Conservation (phyloP, 2,797 vertebrate species). For the Aquila chrysaetos region DNA sequence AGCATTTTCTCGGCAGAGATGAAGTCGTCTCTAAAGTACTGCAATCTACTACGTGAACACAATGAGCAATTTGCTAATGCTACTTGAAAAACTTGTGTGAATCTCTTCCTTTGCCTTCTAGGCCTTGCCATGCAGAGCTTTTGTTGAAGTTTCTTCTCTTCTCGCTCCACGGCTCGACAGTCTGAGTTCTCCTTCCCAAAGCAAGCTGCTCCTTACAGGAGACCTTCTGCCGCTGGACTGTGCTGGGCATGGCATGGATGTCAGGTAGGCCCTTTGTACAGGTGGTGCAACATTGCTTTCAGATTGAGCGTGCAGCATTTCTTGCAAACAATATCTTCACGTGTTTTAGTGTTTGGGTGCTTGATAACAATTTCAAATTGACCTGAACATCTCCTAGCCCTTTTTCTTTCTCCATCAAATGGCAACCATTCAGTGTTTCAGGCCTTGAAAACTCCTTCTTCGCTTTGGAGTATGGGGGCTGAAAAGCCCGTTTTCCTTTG, state of each 20-base stretch:
- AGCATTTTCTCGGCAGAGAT: background rate
- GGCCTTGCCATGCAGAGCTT: background rate
- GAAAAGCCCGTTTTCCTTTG: background rate
- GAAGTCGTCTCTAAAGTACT: background rate
- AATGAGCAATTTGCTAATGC: background rate
- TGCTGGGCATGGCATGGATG: background rate
- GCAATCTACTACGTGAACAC: background rate
- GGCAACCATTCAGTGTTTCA: background rate
- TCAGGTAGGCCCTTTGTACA: background rate
- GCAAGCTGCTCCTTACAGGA: background rate
- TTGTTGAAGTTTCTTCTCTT: background rate
- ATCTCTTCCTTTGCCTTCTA: background rate
- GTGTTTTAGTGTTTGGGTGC: background rate
- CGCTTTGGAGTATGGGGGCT: background rate
- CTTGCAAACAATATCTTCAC: background rate
- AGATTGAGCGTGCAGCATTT: background rate
- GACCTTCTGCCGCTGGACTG: background rate
- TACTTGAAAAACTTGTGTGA: background rate
- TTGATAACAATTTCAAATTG: background rate
- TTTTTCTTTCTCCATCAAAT: background rate
- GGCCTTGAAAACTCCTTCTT: background rate
- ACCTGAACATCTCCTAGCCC: background rate
- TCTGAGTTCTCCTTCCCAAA: background rate
- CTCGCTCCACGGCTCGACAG: rapidly evolving
- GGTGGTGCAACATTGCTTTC: background rate